Base-by-base conservation (phyloP, 2,113 vertebrate genomes). In the human region DNA sequence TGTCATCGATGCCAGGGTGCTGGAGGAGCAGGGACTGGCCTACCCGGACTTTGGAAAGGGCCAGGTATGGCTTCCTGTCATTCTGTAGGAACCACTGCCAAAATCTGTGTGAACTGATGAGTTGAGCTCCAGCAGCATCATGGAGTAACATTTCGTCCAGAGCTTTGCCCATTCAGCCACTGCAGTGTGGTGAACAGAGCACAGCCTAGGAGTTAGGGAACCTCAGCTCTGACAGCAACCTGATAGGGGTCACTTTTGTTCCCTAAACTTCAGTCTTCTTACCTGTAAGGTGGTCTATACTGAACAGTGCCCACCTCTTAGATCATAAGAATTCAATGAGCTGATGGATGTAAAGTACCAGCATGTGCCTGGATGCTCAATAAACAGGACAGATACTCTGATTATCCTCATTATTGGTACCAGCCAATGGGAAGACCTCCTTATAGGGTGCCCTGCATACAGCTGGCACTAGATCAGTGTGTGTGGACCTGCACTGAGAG, bases 361-460 rank as follows among this genome's bases (percentile, higher is more conserved):
- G 64, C 64, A 18, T 25, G n/a, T 32, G 30, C 35, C 43, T 9
- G 27, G 35, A 38, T 10, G 50, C 32, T 25, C 9, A 14, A 10
- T 4, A 14, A 45, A 30, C 55, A 48, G 72, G n/a, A 78, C 64
- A 30, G 72, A 30, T 40, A 3, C 59, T 6, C 0, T 27, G 16
- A 13, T 11, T 30, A 10, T 18, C 43, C 5, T 20, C 16, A 3
- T 35, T 6, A 3, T 14, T 8, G 48, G 45, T 18, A 30, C 52
- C 10, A 48, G 78, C 57, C 35, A 14, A 3, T 30, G 76, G 64
- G 57, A 23, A 43, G 64, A 6, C 40, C 55, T 73, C 55, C 23
- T 30, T 13, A 35, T 6, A 3, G 2, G 2, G 8, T 0, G 0
- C 64, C 17, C 8, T 40, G 9, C 14, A 0, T 23, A 25, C 23